A percentile compares a stretch with the other conserved stretches of the same genome.
Evolutionary conservation across 2,113 vertebrate genomes (phyloP).

Genomic region (Climacteris rufus): DNA sequence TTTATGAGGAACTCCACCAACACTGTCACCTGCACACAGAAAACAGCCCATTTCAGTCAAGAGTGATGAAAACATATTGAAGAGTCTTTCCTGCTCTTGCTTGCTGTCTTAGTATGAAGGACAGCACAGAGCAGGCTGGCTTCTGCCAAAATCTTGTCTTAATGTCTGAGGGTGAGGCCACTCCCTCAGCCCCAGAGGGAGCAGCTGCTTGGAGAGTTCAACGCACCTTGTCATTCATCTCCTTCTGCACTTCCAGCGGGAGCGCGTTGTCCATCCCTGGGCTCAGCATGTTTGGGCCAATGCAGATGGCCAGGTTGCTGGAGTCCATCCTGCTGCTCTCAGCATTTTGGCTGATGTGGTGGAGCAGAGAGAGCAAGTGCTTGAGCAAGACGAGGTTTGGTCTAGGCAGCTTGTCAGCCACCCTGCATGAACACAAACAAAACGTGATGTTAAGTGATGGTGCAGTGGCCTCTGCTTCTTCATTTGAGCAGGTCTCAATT

Average conservation of each 20-base stretch:
- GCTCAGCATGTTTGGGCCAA: conserved; percentile 87
- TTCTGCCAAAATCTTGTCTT: background rate
- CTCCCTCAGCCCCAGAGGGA: background rate
- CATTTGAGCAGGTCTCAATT: background rate
- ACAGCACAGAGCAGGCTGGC: background rate
- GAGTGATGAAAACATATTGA: background rate
- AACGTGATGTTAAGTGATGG: background rate
- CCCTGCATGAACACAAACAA: conserved; percentile 61
- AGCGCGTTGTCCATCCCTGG: conserved; percentile 29
- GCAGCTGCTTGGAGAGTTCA: background rate
- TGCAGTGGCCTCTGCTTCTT: background rate
- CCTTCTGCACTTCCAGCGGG: conserved; percentile 74
- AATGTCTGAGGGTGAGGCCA: background rate
- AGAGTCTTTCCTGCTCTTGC: background rate
- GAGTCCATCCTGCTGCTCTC: conserved; percentile 87
- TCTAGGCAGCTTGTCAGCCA: conserved; percentile 76
- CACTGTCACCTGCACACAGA: conserved; percentile 77
- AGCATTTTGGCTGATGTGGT: conserved; percentile 77
- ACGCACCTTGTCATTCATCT: conserved; percentile 76
- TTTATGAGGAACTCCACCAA: conserved; percentile 90
- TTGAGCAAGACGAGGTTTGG: conserved; percentile 72
- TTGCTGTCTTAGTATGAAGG: background rate
- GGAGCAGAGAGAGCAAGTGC: conserved; percentile 79
- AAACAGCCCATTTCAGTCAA: background rate
- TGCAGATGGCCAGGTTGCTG: conserved; percentile 87